phyloP scores from a whole-genome alignment of 2,113 vertebrate species.

The Pholis gunnellus region DNA sequence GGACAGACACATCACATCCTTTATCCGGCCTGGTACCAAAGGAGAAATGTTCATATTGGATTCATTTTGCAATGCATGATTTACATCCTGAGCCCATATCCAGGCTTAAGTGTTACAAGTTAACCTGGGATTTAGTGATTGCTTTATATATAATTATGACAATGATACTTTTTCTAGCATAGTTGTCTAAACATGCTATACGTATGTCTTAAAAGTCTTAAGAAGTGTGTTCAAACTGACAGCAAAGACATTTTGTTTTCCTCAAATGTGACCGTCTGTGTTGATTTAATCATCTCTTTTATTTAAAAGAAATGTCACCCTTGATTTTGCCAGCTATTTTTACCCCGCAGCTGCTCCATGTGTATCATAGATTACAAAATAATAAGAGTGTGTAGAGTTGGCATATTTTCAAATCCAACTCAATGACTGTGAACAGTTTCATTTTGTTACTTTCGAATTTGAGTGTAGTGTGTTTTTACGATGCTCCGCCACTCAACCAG shows the following conservation, averaged over 20 bases:
- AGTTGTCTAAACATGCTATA: not conserved
- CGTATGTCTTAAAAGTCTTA: not conserved
- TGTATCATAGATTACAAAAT: too few species aligned
- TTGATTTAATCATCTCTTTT: too few species aligned
- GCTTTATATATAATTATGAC: not conserved
- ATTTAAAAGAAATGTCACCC: too few species aligned
- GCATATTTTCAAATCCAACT: too few species aligned
- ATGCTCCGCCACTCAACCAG: too few species aligned
- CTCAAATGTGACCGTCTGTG: too few species aligned
- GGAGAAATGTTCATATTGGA: not conserved
- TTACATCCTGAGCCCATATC: not conserved
- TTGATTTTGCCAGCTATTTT: too few species aligned
- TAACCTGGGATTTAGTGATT: not conserved
- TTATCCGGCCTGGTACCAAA: not conserved
- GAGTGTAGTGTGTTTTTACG: too few species aligned
- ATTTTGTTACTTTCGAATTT: too few species aligned
- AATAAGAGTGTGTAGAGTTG: too few species aligned
- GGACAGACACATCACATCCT: not conserved
- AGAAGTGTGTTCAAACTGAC: not conserved
- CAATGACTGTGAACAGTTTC: too few species aligned
- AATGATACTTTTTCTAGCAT: not conserved
- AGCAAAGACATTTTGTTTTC: not conserved
- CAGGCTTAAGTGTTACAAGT: not conserved
- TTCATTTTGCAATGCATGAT: not conserved
- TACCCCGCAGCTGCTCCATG: too few species aligned